These are phyloP conservation scores for Nothocercus julius DNA, from an alignment of 2,113 vertebrate species.

Conservation along the genomic window DNA sequence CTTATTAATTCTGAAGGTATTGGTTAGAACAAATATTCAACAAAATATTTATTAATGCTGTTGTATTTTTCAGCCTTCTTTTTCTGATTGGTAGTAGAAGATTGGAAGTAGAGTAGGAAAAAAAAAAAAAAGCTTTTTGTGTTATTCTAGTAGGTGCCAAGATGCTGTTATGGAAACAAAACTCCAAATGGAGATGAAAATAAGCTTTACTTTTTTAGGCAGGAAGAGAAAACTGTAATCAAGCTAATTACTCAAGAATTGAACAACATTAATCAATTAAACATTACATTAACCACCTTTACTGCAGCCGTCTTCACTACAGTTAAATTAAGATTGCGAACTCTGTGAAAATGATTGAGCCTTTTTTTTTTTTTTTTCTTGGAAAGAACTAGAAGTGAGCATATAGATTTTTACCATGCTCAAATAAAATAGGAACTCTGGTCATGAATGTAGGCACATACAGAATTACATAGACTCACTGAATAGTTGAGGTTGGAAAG, in stretches of 20 bases:
- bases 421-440: neutral
- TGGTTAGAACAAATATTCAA: neutral
- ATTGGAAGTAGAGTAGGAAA: no score
- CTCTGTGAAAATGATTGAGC: neutral
- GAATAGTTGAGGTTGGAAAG: no score
- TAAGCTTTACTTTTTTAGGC: neutral
- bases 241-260: neutral
- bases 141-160: neutral
- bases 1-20: neutral
- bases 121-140: neutral
- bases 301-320: neutral
- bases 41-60: neutral
- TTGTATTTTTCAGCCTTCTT: neutral
- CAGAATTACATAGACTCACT: no score
- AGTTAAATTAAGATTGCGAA: neutral
- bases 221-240: neutral
- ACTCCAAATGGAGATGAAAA: no score
- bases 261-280: neutral
- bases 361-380: neutral
- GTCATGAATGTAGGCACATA: fast-evolving
- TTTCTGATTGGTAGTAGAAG: neutral
- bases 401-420: neutral
- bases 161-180: neutral
- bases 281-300: neutral
- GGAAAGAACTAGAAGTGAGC: neutral